Evolutionary conservation across 2,888 invertebrate species (phyloP).

Genomic region (Shargacucullia verbasci): DNA sequence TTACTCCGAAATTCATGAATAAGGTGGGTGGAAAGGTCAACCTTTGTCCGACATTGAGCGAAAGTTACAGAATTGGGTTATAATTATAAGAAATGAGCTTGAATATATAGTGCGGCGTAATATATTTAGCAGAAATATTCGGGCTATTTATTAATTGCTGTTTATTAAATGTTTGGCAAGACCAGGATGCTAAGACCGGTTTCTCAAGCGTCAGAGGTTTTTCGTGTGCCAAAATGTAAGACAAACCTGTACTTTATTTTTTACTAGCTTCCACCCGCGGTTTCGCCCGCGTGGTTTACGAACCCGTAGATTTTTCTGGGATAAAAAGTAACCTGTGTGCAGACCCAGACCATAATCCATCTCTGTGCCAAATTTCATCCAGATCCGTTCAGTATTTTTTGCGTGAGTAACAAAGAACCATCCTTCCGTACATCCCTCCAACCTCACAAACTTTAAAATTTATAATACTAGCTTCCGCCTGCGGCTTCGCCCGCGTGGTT

Average conservation of each 20-base stretch:
- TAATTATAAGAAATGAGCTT: slow-evolving; percentile 23
- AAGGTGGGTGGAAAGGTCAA: slow-evolving; percentile 34
- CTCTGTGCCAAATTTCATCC: too few species aligned
- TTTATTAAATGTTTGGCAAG: slow-evolving; percentile 49
- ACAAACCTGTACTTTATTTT: slow-evolving; percentile 21
- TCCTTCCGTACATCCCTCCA: too few species aligned
- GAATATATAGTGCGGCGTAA: slow-evolving; percentile 4
- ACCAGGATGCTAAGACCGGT: slow-evolving; percentile 39
- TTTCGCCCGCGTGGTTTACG: too few species aligned
- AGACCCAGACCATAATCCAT: too few species aligned
- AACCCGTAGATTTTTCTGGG: too few species aligned
- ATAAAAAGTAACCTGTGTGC: too few species aligned
- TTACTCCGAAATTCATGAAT: slow-evolving; percentile 36
- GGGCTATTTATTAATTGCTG: slow-evolving; percentile 56
- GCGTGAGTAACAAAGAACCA: too few species aligned
- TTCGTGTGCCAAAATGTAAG: slow-evolving; percentile 19
- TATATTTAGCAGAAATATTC: slow-evolving; percentile 28
- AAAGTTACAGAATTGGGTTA: slow-evolving; percentile 42
- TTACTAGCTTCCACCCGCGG: too few species aligned
- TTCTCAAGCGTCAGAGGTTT: slow-evolving; percentile 5
- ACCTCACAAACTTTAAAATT: too few species aligned
- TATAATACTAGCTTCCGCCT: too few species aligned
- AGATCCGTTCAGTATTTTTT: too few species aligned
- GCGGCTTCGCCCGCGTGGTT: too few species aligned
- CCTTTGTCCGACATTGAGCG: slow-evolving; percentile 39